Evolutionary conservation across 2,797 vertebrate species (phyloP), one percentile per base, ranked within the genome.

Genomic region (Adelosebastes latens): DNA sequence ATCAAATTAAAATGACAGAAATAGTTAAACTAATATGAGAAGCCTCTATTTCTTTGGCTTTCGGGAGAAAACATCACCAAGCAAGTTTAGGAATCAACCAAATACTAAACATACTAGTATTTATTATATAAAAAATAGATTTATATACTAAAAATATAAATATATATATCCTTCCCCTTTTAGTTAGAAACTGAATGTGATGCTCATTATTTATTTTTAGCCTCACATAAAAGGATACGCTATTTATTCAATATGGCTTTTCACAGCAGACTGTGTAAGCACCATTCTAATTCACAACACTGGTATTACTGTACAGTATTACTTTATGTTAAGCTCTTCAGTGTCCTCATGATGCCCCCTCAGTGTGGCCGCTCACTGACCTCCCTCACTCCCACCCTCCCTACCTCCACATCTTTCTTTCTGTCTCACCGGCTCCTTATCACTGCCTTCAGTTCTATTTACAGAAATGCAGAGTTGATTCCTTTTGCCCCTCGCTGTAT

Each of bases 261-360:
- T 69, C 62, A 32, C 78, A 60, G 74, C 31, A 22, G 29, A 74
- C 63, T 60, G 73, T 80, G 60, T 82, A 64, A 81, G 79, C 86
- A 64, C 68, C 53, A 32, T 72, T 87, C 62, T 67, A 77, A 78
- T 82, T 82, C 76, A 84, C 81, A 83, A 72, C 79, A 75, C 56
- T 55, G 68, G 80, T 71, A 53, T 91, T 81, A 83, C 76, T 79
- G 78, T 91, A 80, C 49, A 52, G 80, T 82, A 84, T 90, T 86
- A 80, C 79, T 83, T 87, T 82, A 85, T 82, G 86, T 89, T 88
- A 88, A 93, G 86, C 88, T 81, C 75, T 69, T 79, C 86, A 34
- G 86, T 93, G 91, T 94, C 93, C 92, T 94, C 94, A 68, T 80
- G 79, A 27, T 93, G 91, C 90, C 88, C 87, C 79, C 90, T 88